Evolutionary conservation across 1,140 invertebrate species (phyloP), one percentile per base, ranked within the genome.

Genomic region (Schmidtea mediterranea): DNA sequence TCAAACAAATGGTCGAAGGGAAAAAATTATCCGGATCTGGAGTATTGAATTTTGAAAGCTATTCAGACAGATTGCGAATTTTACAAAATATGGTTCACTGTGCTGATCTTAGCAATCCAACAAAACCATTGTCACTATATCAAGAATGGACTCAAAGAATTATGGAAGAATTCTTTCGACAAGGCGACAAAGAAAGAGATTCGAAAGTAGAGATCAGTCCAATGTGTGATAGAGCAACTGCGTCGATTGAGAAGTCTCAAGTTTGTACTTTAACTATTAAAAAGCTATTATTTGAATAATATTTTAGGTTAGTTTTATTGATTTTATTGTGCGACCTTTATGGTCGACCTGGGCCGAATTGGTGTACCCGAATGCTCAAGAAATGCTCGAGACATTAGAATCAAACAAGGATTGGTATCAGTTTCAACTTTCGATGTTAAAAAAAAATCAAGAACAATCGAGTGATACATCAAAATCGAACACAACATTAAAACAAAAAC

Each of bases 291-390:
- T n/a, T n/a, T n/a, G n/a, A n/a, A n/a, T n/a, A n/a, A n/a, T n/a
- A n/a, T n/a, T n/a, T n/a, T n/a, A 81, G 75, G 86, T 97, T 58
- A 87, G 89, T 53, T 97, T 97, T 62, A 98, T 98, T 59, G 87
- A 95, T 68, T 97, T 94, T 64, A 97, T 98, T 59, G 86, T 94
- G 2, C 89, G 95, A 70, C 90, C 90, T 6, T 67, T 97, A 16
- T 98, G 86, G 83, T 90, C 97, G 65, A 95, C 89, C 2, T 98
- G 90, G 90, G 87, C 84, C 10, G 90, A 97, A 63, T 70, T 98
- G 26, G 90, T 98, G 1, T 83, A 94, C 68, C 90, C 90, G 0
- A 86, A 95, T 62, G 89, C 87, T 9, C 86, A 94, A 66, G 80
- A 89, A 46, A 95, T 97, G 54, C 69, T 98, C 40, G 87, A 95